Evolutionary conservation across 2,113 vertebrate species (phyloP), one percentile per base, ranked within the genome.

Genomic region (Nanorana parkeri): DNA sequence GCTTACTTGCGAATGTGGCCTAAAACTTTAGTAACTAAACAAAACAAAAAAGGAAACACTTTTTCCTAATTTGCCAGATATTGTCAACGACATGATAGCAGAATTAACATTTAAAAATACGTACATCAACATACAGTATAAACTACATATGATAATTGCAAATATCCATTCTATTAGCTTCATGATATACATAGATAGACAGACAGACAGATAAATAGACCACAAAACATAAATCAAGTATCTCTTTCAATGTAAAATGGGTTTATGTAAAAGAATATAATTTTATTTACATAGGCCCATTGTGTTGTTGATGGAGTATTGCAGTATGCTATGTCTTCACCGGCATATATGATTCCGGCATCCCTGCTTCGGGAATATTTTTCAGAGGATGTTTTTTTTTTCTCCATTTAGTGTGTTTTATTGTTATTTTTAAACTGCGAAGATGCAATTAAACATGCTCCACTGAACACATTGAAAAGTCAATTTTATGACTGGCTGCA

Each of bases 401-500:
- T 64, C 36, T 77, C 63, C 61, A 66, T 78, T 78, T 55, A 55
- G 19, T 55, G 24, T 55, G 15, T 66, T 78, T 29, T 67, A 67
- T 58, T 63, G 54, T 80, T 71, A 80, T 80, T 71, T 80, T 80
- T 80, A 80, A 52, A 63, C 67, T 52, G 28, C 28, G 23, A 71
- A 71, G 67, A 55, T 71, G 52, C 54, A 80, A 69, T 80, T 80
- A 80, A 80, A 23, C 51, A 51, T 26, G 78, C 77, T 71, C 32
- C 67, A 61, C 66, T 71, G 36, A 61, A 15, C 36, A 47, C 66
- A 71, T 61, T 55, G 54, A 68, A 61, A 71, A 71, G 78, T 71
- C 55, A 69, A 80, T 71, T 80, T 71, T 80, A 71, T 80, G 78
- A 65, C 54, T 71, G 78, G 67, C 66, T 80, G 78, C 67, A 71